Evolutionary conservation across 2,113 vertebrate genomes (phyloP).

Genomic region (Casuarius casuarius): DNA sequence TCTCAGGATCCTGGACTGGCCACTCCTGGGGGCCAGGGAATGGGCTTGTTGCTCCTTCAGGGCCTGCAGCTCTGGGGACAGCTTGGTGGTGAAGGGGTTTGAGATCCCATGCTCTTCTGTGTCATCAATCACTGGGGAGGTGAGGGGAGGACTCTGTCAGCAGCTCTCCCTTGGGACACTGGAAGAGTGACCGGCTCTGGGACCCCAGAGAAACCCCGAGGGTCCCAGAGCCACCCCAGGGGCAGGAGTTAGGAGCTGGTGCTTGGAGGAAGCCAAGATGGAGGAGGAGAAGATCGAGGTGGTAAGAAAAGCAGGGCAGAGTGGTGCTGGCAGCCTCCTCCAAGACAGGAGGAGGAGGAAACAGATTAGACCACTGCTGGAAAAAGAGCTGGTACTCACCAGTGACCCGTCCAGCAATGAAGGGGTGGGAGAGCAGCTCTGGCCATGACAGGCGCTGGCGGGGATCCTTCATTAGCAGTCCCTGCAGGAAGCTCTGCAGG

Average conservation of each 20-base stretch:
- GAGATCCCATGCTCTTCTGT: slow-evolving; percentile 69
- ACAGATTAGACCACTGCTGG: accelerated
- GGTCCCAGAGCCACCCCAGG: neutral
- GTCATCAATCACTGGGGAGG: slow-evolving; percentile 80
- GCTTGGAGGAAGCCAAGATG: neutral
- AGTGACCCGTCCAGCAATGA: slow-evolving; percentile 88
- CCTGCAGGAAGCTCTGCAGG: slow-evolving; percentile 91
- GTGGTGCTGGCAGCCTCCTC: neutral
- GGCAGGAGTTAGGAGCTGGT: neutral
- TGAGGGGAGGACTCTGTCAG: neutral
- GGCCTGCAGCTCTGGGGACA: slow-evolving; percentile 84
- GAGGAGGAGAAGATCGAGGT: neutral
- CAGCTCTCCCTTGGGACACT: neutral
- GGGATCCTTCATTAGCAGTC: slow-evolving; percentile 93
- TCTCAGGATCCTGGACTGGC: slow-evolving; percentile 80
- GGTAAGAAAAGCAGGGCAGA: neutral
- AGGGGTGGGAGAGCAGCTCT: slow-evolving; percentile 90
- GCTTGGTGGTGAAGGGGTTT: slow-evolving; percentile 86
- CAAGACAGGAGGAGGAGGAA: neutral
- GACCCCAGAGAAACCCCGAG: neutral
- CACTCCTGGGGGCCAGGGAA: slow-evolving; percentile 71
- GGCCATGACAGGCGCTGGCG: slow-evolving; percentile 91
- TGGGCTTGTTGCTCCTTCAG: slow-evolving; percentile 85
- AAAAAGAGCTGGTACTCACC: slow-evolving; percentile 75
- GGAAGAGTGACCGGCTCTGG: neutral